Percentiles rank a stretch among this genome's conserved stretches.
These are phyloP conservation scores for Euclidia mi DNA, from an alignment of 2,888 invertebrate genomes.

Conservation along the genomic window DNA sequence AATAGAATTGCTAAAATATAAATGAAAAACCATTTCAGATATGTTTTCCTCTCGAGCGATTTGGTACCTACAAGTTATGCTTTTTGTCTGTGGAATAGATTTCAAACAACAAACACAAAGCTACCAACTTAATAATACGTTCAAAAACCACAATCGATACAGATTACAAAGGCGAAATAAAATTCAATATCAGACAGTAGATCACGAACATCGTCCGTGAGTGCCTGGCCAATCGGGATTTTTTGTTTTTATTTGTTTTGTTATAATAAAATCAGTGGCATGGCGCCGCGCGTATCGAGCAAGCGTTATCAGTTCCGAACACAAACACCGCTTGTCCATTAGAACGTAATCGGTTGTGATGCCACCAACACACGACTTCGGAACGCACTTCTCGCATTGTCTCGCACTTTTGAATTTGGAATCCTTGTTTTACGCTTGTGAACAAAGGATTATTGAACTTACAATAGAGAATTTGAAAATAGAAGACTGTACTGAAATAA, in stretches of 20 bases:
- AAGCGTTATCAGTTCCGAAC: slow-evolving; percentile 82
- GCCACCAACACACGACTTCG: slow-evolving; percentile 86
- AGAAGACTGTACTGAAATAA: too few relatives aligned
- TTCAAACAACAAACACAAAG: slow-evolving; percentile 23
- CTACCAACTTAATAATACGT: slow-evolving; percentile 36
- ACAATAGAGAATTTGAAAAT: too few relatives aligned
- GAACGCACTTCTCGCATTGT: slow-evolving; percentile 73
- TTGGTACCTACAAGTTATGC: too few relatives aligned
- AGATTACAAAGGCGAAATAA: slow-evolving; percentile 54
- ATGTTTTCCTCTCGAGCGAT: too few relatives aligned
- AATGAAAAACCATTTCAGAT: too few relatives aligned
- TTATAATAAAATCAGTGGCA: slow-evolving; percentile 83
- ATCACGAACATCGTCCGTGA: slow-evolving; percentile 68
- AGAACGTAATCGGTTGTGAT: slow-evolving; percentile 89
- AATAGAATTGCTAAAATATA: too few relatives aligned
- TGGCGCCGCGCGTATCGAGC: slow-evolving; percentile 88
- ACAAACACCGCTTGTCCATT: slow-evolving; percentile 90
- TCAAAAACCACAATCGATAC: slow-evolving; percentile 34
- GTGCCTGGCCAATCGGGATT: slow-evolving; percentile 65
- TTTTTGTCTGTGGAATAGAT: too few relatives aligned
- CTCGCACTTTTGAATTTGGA: slow-evolving; percentile 75
- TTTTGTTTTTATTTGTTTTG: slow-evolving; percentile 64
- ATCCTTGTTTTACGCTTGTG: slow-evolving; percentile 59
- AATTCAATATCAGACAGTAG: slow-evolving; percentile 69
- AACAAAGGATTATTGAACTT: neutral